Evolutionary conservation across 2,888 invertebrate genomes (phyloP), one percentile per base, ranked within the genome.

Genomic region (Eristalinus sepulchralis): DNA sequence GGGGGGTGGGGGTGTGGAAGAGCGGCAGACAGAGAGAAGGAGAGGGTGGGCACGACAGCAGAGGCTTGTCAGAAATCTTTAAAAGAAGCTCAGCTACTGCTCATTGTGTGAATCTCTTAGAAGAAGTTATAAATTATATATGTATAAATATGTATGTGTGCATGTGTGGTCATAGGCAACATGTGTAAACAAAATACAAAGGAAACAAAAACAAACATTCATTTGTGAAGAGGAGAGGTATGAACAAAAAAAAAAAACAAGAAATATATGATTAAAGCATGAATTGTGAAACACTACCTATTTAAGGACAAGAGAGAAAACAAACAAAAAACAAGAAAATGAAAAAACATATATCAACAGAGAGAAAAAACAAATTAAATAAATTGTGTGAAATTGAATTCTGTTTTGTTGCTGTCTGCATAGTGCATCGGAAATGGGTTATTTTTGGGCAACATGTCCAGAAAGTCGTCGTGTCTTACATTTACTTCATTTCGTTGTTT

Each of bases 301-400:
- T 77, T 85, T 39, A 84, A 76, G 47, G 20, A 63, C 55, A 75
- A 66, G 11, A 57, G 27, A 27, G 5, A 27, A 27, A 27, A n/a
- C n/a, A n/a, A n/a, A n/a, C n/a, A n/a, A n/a, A n/a, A n/a, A n/a
- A n/a, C n/a, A n/a, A 27, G 27, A 5, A 27, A 27, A 27, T 5
- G n/a, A 60, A 53, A 55, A 66, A 71, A 77, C 24, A 80, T 71
- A 83, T 79, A 83, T 81, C 76, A 47, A 27, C 27, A 27, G 27
- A 27, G 27, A 27, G 27, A 27, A 27, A 27, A 27, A 81, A 63
- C 59, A 76, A 80, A 71, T 55, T 57, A 80, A 85, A 82, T 82
- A 85, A 85, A 85, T 70, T 78, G 86, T 79, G 86, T 83, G 86
- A 79, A 86, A 22, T 57, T 27, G 22, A 57, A 17, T 1, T 17